phyloP scores from a whole-genome alignment of 2,113 vertebrate genomes.

The Daphoenositta chrysoptera region DNA sequence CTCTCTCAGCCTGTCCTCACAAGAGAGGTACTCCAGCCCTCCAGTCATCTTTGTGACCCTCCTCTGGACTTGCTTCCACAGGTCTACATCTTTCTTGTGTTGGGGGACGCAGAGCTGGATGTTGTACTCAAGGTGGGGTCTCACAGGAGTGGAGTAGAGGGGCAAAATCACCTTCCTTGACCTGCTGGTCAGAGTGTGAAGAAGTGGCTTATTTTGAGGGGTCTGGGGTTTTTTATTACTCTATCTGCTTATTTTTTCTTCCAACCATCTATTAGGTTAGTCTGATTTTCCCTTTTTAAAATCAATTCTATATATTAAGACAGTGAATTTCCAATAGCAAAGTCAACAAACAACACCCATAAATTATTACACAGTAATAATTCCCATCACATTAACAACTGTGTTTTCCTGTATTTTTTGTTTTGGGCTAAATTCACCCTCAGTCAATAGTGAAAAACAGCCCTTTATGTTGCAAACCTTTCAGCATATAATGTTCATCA shows the following conservation, averaged over 20 bases:
- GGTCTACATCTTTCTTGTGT: not conserved
- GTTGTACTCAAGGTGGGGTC: not conserved
- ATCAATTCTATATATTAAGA: not conserved
- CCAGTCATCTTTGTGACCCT: not conserved
- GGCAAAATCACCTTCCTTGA: not conserved
- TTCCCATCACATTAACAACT: not conserved
- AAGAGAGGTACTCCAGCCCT: not conserved
- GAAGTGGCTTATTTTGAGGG: not conserved
- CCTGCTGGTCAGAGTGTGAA: not conserved
- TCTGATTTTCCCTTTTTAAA: slow-evolving; percentile 14
- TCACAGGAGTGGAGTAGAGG: not conserved
- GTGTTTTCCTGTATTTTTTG: not conserved
- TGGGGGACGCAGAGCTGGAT: not conserved
- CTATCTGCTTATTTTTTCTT: not conserved
- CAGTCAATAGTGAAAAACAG: not conserved
- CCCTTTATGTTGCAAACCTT: not conserved
- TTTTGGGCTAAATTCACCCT: not conserved
- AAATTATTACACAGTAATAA: slow-evolving; percentile 11
- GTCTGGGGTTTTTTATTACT: not conserved
- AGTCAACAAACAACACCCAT: slow-evolving; percentile 7
- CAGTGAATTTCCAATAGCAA: not conserved
- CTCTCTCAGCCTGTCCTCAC: not conserved
- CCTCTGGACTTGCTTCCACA: not conserved
- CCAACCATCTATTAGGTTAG: not conserved
- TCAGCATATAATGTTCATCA: not conserved